Evolutionary conservation across 2,888 invertebrate genomes (phyloP).

Genomic region (Mesorhabditis spiculigera): DNA sequence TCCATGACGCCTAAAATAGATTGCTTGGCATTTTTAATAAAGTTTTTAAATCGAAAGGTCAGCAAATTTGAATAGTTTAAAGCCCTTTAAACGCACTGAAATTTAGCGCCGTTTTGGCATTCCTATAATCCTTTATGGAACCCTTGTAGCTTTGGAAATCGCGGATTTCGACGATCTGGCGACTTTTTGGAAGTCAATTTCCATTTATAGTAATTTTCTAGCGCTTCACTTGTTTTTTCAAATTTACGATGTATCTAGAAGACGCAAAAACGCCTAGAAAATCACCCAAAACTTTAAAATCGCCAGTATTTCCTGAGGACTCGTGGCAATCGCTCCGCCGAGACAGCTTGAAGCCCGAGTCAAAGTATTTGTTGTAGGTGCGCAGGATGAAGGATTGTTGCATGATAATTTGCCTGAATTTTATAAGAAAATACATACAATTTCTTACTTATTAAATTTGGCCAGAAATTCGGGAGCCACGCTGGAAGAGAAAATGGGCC

Average conservation of each 20-base stretch:
- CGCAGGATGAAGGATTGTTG: constrained; percentile 29
- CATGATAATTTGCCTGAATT: constrained; percentile 25
- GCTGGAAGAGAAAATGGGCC: constrained; percentile 5
- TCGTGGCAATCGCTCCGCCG: constrained; percentile 25
- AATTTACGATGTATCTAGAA: no score
- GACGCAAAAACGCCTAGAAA: not conserved
- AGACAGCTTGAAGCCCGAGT: constrained; percentile 25
- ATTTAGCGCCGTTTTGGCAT: no score
- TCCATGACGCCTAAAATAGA: not conserved
- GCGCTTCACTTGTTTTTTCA: no score
- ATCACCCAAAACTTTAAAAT: not conserved
- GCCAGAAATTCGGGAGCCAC: not conserved
- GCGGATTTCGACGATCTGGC: no score
- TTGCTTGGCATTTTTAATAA: no score
- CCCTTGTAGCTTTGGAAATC: no score
- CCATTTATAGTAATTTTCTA: no score
- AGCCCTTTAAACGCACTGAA: no score
- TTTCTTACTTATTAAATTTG: not conserved
- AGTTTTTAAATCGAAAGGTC: not conserved
- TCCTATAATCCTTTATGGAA: no score
- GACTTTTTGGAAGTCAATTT: no score
- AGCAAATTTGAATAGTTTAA: not conserved
- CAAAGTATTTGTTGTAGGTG: constrained; percentile 35
- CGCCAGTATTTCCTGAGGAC: not conserved
- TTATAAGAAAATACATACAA: not conserved